Evolutionary conservation across 2,113 vertebrate genomes (phyloP), one percentile per base, ranked within the genome.

Genomic region (Strigops habroptila): DNA sequence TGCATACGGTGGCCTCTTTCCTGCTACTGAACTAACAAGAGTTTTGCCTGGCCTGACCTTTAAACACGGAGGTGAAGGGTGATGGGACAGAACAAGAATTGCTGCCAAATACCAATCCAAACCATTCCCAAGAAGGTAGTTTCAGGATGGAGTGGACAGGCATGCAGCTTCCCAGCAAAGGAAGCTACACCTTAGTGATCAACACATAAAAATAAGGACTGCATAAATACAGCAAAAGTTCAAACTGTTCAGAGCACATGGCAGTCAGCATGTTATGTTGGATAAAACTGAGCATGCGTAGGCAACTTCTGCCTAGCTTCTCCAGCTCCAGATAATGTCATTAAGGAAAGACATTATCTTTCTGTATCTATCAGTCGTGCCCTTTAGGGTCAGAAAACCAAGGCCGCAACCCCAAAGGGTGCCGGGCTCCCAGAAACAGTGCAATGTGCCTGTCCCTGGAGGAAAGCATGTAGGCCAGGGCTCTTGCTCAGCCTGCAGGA

Each of bases 321-420:
- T 85, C 60, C 55, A 77, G 28, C 19, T 73, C 59, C 82, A 59
- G 27, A 18, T n/a, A 22, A 77, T 8, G 33, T 10, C 39, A 51
- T 55, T 37, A 55, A 28, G 31, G 37, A 69, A 84, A 87, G 18
- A 79, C 65, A 11, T 25, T 25, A 25, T 55, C 68, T 64, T 76
- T 30, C 48, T n/a, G 0, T 7, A 14, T 46, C 48, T 43, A 12
- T 39, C 39, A 33, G 15, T 46, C 1, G 0, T 24, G 37, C 64
- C 39, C 19, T 90, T 81, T 23, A 46, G 44, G 13, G 41, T n/a
- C 60, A 82, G 62, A 68, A 92, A 88, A 49, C 24, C 31, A 59
- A 80, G 46, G 31, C 62, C 79, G n/a, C 44, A 57, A 52, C 33
- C 39, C 41, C 75, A 82, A 90, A 73, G 65, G 30, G 44, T 19